Base-by-base conservation (phyloP, 2,113 vertebrate species). In the Polypterus bichir region DNA sequence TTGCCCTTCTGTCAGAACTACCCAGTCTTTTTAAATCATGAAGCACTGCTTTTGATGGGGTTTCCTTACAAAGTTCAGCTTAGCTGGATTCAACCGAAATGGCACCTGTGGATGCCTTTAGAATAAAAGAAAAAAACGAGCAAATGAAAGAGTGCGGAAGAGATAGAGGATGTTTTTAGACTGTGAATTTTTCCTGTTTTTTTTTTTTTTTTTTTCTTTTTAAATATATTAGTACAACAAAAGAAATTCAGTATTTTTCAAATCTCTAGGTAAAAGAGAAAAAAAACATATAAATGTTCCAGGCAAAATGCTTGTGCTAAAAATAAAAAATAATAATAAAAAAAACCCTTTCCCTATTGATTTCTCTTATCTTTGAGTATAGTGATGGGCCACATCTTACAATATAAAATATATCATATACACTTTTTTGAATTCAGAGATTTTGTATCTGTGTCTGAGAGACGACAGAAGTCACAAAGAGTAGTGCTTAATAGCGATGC, bases 151-250 rank as follows among this genome's bases (percentile, higher is more conserved):
- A 57, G 56, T 3, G 54, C 59, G 56, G 54, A 47, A 49, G 58
- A 62, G 67, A 73, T 70, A 73, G 68, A 78, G 65, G 68, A 68
- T 72, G 73, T 69, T 76, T 72, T 70, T 70, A 81, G 76, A 87
- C 83, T 87, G 86, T 87, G 83, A 85, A 87, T 74, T 78, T 77
- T 73, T 58, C 70, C 73, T 71, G 69, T 57, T 65, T 72, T 60
- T 3, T 58, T 56, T 60, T 67, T 60, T 67, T 70, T 62, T 74
- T 65, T 60, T 75, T 70, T 64, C 53, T 70, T 71, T 66, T 76
- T 59, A 52, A 52, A 10, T 7, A 10, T 27, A 27, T 27, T 52
- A 10, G 51, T 52, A 52, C 51, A 52, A 52, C 7, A 52, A 52
- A 27, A 27, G 27, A 27, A 27, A 27, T 27, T 27, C 51, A 52